Evolutionary conservation across 2,797 vertebrate species (phyloP).

Genomic region (Synanceia verrucosa): DNA sequence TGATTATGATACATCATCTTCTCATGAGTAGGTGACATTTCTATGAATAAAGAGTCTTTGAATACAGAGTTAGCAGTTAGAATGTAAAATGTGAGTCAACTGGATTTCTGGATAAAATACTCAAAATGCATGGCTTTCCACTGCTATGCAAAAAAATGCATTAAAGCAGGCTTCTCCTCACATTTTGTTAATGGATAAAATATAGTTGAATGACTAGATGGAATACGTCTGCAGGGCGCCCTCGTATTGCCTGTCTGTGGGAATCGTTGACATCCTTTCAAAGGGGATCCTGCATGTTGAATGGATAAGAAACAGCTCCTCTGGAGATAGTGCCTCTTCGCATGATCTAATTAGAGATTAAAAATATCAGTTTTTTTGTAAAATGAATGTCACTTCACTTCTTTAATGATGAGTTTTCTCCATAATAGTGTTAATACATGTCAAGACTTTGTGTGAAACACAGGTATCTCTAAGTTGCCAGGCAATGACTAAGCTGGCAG

Average conservation of each 20-base stretch:
- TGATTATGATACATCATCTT: slow-evolving; percentile 20
- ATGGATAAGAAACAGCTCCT: slow-evolving; percentile 58
- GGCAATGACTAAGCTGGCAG: slow-evolving; percentile 41
- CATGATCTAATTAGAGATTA: slow-evolving; percentile 71
- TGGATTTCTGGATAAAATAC: neutral
- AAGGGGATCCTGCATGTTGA: slow-evolving; percentile 50
- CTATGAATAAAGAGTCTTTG: slow-evolving; percentile 5
- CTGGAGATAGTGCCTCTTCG: slow-evolving; percentile 49
- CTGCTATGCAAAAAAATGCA: neutral
- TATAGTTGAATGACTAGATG: slow-evolving; percentile 7
- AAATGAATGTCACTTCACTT: slow-evolving; percentile 49
- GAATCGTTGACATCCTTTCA: slow-evolving; percentile 57
- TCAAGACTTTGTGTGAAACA: slow-evolving; percentile 37
- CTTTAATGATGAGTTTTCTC: slow-evolving; percentile 15
- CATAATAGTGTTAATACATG: slow-evolving; percentile 35
- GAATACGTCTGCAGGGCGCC: slow-evolving; percentile 2
- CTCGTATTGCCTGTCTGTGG: slow-evolving; percentile 19
- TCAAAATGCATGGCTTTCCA: neutral
- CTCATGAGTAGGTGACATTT: neutral
- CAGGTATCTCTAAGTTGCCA: slow-evolving; percentile 38
- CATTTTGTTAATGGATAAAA: slow-evolving; percentile 23
- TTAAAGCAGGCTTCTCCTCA: neutral
- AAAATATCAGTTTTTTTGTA: slow-evolving; percentile 50
- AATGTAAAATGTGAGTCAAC: slow-evolving; percentile 1
- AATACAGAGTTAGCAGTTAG: neutral